These are phyloP conservation scores for Tragelaphus scriptus DNA, from an alignment of 2,113 vertebrate species.

Conservation along the genomic window DNA sequence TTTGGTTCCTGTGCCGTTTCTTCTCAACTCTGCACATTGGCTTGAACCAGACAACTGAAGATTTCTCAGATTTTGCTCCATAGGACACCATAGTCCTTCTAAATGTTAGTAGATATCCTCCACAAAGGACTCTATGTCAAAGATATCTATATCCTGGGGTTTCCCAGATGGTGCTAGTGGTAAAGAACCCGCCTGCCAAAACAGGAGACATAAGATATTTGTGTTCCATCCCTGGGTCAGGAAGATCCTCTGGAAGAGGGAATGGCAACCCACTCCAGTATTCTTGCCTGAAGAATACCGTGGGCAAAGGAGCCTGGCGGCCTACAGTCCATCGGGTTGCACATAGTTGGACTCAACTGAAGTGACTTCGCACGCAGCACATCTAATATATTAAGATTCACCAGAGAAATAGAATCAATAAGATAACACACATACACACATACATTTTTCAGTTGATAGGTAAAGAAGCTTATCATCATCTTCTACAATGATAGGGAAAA, in stretches of 20 bases:
- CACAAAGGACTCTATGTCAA: neutral
- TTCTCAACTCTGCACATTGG: neutral
- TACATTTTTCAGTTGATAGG: neutral
- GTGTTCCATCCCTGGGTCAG: neutral
- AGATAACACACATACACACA: neutral
- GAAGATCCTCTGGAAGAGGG: neutral
- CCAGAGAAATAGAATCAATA: neutral
- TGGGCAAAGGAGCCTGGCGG: fast-evolving
- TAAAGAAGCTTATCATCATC: neutral
- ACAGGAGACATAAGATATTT: neutral
- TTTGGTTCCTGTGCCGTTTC: neutral
- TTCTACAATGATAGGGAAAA: neutral
- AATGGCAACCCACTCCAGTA: neutral
- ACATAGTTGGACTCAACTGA: neutral
- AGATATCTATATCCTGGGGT: neutral
- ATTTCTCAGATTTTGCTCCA: neutral
- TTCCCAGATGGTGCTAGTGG: neutral
- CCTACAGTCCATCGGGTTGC: neutral
- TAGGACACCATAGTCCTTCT: neutral
- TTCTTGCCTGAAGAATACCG: neutral
- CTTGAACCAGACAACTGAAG: neutral
- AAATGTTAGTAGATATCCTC: neutral
- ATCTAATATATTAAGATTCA: neutral
- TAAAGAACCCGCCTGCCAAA: neutral
- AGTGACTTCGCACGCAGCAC: neutral